Base-by-base conservation (phyloP, 2,888 invertebrate genomes). In the Luperina nickerlii region DNA sequence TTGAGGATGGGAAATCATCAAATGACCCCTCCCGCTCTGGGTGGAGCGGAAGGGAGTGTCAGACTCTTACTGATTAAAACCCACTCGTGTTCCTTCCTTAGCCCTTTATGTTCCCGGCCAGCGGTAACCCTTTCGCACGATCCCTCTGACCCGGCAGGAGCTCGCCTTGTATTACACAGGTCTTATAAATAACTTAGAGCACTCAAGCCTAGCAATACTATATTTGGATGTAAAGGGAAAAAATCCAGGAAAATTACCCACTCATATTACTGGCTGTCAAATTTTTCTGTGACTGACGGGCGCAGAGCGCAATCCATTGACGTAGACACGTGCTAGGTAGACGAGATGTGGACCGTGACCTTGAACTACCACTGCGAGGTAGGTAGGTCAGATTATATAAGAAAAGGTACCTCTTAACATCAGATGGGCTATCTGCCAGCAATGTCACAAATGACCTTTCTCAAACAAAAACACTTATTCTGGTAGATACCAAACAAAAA, bases 221-320 rank as follows among this genome's bases (percentile, higher is more conserved):
- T 11, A 20, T 38, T 11, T 24, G 24, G 11, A 2, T 65, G 38
- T 65, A 38, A 24, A 66, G 7, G 38, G 24, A 66, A 66, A 66
- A 24, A 24, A 13, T 18, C 24, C 38, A 11, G 20, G 38, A 9
- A 38, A 65, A 66, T 66, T 38, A 66, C 13, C 38, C 38, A 66
- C 38, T 65, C 20, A 38, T 38, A 38, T 65, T 38, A 38, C 38
- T 38, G 38, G 66, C 66, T 38, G 24, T 38, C 24, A 66, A 13
- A 24, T 38, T 66, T 66, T 69, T 13, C 13, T 0, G 38, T 63
- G 63, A 72, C 48, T 71, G 54, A 38, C 45, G 11, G 45, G 7
- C 70, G 42, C 72, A 54, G 38, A 48, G 38, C 57, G 48, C 73
- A 48, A 54, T 68, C 11, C 42, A 48, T 60, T 60, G 79, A 69